Base-by-base conservation (phyloP, 2,113 vertebrate genomes). In the Mustelus asterias region DNA sequence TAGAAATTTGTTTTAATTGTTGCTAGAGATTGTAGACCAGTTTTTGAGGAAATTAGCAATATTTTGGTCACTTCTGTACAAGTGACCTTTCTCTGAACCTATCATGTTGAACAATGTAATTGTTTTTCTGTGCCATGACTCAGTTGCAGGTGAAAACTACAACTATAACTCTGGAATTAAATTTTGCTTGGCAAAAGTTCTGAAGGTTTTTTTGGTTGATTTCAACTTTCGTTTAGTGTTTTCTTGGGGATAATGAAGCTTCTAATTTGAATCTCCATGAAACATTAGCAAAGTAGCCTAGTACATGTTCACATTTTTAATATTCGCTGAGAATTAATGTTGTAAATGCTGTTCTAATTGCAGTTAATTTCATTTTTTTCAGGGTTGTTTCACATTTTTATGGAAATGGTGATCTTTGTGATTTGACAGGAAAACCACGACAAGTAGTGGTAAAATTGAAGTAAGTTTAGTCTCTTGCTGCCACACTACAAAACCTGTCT, bases 341-440 rank as follows among this genome's bases (percentile, higher is more conserved):
- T 93, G 13, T n/a, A 8, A 89, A 67, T 69, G 20, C 24, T 95
- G 41, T 72, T 48, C 41, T 76, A 13, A 48, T 95, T 41, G 8
- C 67, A 37, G 44, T 13, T 95, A 54, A 95, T 95, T 95, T 29
- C 48, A 41, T 72, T 96, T 72, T 3, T 95, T 96, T 96, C 96
- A 99, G 99, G 97, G 98, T 99, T 97, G 99, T 99, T 60, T 99
- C 99, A 72, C 99, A 99, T 96, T 99, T 99, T 96, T 99, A 99
- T 86, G 99, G 99, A 63, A 99, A 99, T 95, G 99, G 99, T 96
- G 99, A 99, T 96, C 94, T 98, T 96, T 99, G 99, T 96, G 99
- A 99, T 97, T 97, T 99, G 97, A 99, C 98, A 48, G 99, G 99
- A 96, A 99, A 98, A 96, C 98, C 99, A 96, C 98, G 99, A 97